A percentile compares a stretch with the other conserved stretches of the same genome.
These are phyloP conservation scores for Ischnura elegans DNA, from an alignment of 2,888 invertebrate species.

Conservation along the genomic window DNA sequence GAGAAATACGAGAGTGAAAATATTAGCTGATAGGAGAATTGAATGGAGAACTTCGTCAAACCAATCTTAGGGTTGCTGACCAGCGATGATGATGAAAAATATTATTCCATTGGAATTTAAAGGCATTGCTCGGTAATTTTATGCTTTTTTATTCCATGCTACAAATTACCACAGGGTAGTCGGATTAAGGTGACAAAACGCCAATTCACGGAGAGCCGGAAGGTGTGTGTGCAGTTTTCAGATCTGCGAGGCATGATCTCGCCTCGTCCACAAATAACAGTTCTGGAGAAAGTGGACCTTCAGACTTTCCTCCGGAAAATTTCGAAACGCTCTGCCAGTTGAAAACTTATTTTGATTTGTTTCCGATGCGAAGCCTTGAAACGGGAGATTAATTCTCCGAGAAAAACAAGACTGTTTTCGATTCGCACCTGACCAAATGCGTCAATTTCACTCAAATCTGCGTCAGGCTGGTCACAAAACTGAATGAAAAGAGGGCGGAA, in stretches of 20 bases:
- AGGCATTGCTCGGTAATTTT: too few species aligned
- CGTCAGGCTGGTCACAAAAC: background rate
- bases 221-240: background rate
- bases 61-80: too few species aligned
- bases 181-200: background rate
- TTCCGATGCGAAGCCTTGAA: slow-evolving; percentile 3
- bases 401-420: slow-evolving; percentile 57
- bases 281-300: slow-evolving; percentile 52
- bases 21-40: too few species aligned
- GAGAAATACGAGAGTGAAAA: too few species aligned
- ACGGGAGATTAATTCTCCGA: background rate
- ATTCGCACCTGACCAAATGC: background rate
- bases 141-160: too few species aligned
- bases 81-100: too few species aligned
- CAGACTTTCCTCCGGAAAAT: slow-evolving; percentile 44
- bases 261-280: slow-evolving; percentile 20
- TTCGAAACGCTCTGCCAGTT: slow-evolving; percentile 14
- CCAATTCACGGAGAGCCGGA: background rate
- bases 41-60: too few species aligned
- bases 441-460: background rate
- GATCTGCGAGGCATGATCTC: slow-evolving; percentile 10
- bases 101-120: too few species aligned
- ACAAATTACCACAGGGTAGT: too few species aligned
- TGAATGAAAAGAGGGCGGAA: background rate
- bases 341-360: slow-evolving; percentile 60